Evolutionary conservation across 2,797 vertebrate species (phyloP).

Genomic region (Bothrops alternatus): DNA sequence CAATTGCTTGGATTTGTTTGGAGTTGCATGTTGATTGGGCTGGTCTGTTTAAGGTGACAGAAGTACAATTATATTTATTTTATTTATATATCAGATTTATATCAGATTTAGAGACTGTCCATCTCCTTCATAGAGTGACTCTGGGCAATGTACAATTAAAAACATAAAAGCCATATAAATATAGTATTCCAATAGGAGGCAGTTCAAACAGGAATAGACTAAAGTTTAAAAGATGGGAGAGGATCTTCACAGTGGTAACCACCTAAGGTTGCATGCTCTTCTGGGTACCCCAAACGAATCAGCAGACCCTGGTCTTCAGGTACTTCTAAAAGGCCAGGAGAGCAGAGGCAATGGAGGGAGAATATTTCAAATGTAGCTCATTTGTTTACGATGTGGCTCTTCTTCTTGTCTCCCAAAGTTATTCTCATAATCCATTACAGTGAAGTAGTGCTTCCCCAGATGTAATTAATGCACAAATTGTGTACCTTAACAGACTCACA

Average conservation of each 20-base stretch:
- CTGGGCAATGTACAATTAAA: neutral
- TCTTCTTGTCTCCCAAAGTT: neutral
- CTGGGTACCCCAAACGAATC: neutral
- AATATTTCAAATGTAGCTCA: neutral
- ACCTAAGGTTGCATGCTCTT: neutral
- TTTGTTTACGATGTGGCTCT: neutral
- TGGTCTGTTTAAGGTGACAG: neutral
- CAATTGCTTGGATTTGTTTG: neutral
- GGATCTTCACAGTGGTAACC: neutral
- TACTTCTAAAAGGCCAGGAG: neutral
- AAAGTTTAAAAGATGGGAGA: neutral
- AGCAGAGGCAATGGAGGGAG: neutral
- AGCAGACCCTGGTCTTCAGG: neutral
- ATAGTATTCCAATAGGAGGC: neutral
- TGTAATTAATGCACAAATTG: neutral
- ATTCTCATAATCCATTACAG: neutral
- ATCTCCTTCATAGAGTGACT: neutral
- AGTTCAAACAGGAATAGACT: neutral
- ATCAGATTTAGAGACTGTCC: neutral
- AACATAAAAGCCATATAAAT: neutral
- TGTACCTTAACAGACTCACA: neutral
- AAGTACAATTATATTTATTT: neutral
- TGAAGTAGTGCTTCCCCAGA: neutral
- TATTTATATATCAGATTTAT: neutral
- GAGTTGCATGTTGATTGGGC: neutral